Percentiles rank a stretch among this genome's conserved stretches.
phyloP scores from a whole-genome alignment of 2,113 vertebrate species.

The human region DNA sequence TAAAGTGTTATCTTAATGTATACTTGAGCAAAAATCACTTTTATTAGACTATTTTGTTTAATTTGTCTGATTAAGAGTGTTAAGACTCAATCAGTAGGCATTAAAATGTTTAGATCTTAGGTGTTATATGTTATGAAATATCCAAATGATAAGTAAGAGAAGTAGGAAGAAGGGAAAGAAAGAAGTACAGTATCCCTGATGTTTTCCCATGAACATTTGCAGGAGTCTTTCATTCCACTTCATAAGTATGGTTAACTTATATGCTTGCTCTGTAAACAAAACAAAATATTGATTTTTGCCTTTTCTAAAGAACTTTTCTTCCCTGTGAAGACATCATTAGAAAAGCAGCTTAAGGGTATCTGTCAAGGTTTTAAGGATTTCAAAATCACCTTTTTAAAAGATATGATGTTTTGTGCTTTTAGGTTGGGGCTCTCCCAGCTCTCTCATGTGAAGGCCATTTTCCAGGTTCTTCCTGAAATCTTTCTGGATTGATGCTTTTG shows the following conservation, averaged over 20 bases:
- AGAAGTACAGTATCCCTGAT: constrained; percentile 57
- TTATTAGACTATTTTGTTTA: background rate
- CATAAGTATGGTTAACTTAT: constrained; percentile 72
- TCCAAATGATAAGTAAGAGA: background rate
- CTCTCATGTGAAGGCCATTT: constrained; percentile 69
- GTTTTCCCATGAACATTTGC: constrained; percentile 60
- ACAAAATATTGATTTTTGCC: constrained; percentile 76
- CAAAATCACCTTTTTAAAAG: constrained; percentile 67
- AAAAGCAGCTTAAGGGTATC: constrained; percentile 75
- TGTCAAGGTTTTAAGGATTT: constrained; percentile 79
- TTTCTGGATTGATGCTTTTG: background rate
- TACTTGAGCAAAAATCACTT: background rate
- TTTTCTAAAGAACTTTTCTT: constrained; percentile 75
- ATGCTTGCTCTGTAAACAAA: constrained; percentile 60
- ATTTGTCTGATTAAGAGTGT: background rate
- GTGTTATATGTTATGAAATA: background rate
- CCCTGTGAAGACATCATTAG: constrained; percentile 68
- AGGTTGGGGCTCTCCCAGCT: background rate
- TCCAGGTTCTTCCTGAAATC: background rate
- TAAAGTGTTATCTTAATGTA: background rate
- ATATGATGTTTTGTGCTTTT: background rate
- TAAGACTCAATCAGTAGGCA: background rate
- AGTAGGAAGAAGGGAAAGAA: constrained; percentile 66
- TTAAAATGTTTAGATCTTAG: background rate
- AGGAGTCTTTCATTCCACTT: constrained; percentile 77